These are phyloP conservation scores for Polietes domitor DNA, from an alignment of 2,888 invertebrate species.

Conservation along the genomic window DNA sequence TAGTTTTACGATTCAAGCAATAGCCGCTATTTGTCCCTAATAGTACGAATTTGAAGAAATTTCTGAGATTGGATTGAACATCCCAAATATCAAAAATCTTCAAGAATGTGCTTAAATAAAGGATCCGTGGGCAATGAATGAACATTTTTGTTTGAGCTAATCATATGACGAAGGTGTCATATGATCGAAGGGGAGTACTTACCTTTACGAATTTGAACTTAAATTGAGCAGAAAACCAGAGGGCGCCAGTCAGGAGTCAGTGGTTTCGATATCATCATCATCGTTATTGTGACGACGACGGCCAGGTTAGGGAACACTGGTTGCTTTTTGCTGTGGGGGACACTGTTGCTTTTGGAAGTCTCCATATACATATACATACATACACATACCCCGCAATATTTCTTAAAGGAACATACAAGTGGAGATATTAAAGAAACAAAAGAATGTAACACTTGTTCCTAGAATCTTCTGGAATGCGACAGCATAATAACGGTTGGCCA, in stretches of 20 bases:
- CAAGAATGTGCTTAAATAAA: too few relatives aligned
- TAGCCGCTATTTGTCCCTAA: too few relatives aligned
- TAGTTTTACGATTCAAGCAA: too few relatives aligned
- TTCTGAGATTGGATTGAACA: too few relatives aligned
- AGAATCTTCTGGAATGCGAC: slow-evolving; percentile 47
- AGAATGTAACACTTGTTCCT: slow-evolving; percentile 61
- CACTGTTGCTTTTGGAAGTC: slow-evolving; percentile 9
- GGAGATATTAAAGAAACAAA: slow-evolving; percentile 30
- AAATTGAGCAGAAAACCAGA: slow-evolving; percentile 80
- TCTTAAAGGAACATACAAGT: background rate
- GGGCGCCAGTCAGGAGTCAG: slow-evolving; percentile 75
- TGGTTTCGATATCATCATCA: slow-evolving; percentile 50
- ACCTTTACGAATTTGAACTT: slow-evolving; percentile 63
- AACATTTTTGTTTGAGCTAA: background rate
- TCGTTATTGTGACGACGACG: background rate
- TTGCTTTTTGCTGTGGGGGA: slow-evolving; percentile 31
- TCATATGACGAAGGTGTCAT: slow-evolving; percentile 53
- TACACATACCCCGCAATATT: too few relatives aligned
- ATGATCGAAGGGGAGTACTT: slow-evolving; percentile 53
- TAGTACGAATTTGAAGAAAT: too few relatives aligned
- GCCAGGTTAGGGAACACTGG: slow-evolving; percentile 40
- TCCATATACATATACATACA: too few relatives aligned
- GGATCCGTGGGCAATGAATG: too few relatives aligned
- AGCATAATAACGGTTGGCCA: slow-evolving; percentile 50
- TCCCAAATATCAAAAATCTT: too few relatives aligned